Evolutionary conservation across 2,113 vertebrate species (phyloP).

Genomic region (Anhinga rufa): DNA sequence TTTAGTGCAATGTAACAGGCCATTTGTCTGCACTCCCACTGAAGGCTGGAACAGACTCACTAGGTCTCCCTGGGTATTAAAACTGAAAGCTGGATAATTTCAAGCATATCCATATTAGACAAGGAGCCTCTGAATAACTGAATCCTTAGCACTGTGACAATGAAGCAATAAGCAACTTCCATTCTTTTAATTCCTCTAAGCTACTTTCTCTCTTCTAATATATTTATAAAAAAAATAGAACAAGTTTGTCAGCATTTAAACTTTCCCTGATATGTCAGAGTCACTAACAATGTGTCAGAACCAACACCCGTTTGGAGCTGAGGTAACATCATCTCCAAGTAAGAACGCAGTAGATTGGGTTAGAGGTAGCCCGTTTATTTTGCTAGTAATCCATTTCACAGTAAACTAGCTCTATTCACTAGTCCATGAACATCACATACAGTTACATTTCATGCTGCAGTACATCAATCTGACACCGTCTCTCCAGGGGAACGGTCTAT

Average conservation of each 20-base stretch:
- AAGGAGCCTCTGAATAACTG: neutral
- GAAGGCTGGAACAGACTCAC: neutral
- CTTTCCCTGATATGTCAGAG: neutral
- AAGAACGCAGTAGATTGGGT: neutral
- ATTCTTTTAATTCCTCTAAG: neutral
- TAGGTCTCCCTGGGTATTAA: neutral
- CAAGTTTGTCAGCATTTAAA: neutral
- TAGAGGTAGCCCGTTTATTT: neutral
- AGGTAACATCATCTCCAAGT: neutral
- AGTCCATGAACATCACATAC: constrained; percentile 36
- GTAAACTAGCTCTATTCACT: constrained; percentile 41
- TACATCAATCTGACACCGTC: constrained; percentile 37
- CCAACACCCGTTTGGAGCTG: neutral
- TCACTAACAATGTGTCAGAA: neutral
- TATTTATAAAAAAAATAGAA: neutral
- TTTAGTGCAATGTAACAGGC: neutral
- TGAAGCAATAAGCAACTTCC: neutral
- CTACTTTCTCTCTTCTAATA: neutral
- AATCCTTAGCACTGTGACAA: neutral
- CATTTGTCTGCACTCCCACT: neutral
- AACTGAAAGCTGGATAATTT: neutral
- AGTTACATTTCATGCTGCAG: constrained; percentile 44
- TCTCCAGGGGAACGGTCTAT: constrained; percentile 29
- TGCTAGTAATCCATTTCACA: constrained; percentile 32
- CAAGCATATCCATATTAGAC: neutral